Conservation (phyloP, 2,888 invertebrate species). For the Parasteatoda lunata region DNA sequence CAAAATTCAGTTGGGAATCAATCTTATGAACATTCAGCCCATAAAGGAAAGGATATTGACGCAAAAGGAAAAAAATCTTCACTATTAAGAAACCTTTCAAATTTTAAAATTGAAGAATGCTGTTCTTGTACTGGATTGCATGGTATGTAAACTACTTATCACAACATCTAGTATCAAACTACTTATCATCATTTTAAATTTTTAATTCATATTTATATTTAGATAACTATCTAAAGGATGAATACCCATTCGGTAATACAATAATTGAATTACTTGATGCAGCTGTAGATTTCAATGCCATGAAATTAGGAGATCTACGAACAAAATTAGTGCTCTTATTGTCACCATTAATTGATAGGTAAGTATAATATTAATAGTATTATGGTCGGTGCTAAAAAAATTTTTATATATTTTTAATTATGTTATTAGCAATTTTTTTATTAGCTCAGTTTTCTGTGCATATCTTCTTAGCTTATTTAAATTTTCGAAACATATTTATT, state of each 20-base stretch:
- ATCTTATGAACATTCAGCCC: constrained; percentile 4
- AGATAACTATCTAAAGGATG: constrained; percentile 31
- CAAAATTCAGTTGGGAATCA: constrained; percentile 18
- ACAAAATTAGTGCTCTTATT: constrained; percentile 26
- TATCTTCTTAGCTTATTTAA: not conserved
- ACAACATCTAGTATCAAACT: not conserved
- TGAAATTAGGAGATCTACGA: constrained; percentile 22
- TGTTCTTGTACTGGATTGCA: constrained; percentile 34
- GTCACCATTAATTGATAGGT: constrained; percentile 48
- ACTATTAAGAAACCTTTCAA: constrained; percentile 24
- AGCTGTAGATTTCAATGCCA: constrained; percentile 32
- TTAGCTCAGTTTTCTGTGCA: not conserved
- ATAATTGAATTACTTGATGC: constrained; percentile 40
- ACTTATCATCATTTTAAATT: not conserved
- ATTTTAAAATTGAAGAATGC: constrained; percentile 35
- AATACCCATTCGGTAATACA: constrained; percentile 51
- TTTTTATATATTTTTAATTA: not conserved
- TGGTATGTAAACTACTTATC: constrained; percentile 4
- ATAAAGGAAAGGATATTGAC: constrained; percentile 1
- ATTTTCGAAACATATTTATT: too few relatives aligned
- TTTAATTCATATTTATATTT: constrained; percentile 5
- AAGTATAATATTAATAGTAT: not conserved
- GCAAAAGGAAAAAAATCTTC: constrained; percentile 17
- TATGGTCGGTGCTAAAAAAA: too few relatives aligned
- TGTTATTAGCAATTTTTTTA: not conserved